Base-by-base conservation (phyloP, 2,888 invertebrate species). In the Himalopsyche japonica region DNA sequence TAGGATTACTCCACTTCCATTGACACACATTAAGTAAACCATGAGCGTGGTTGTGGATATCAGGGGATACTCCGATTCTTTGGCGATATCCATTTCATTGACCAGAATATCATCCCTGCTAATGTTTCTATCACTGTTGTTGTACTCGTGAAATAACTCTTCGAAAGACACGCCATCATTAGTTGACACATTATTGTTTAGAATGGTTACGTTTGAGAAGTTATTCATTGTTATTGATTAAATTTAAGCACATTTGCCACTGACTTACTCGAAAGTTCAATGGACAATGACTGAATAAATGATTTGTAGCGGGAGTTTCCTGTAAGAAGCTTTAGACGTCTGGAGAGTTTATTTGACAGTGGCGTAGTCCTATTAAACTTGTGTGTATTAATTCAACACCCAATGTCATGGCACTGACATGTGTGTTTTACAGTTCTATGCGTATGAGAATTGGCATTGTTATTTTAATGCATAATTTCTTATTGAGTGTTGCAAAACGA, bases 1-100 rank as follows among this genome's bases (percentile, higher is more conserved):
- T 86, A 91, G 89, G 79, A 92, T 89, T 83, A 91, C 90, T 82
- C 90, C 91, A 87, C 91, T 90, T 90, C 92, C 92, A 87, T 91
- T 91, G 89, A 90, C 89, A 88, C 90, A 90, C 87, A 91, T 90
- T 86, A 91, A 87, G 88, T 88, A 89, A 80, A 88, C 89, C 85
- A 90, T 90, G 87, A 91, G 89, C 87, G 89, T 89, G 86, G 91
- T 89, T 88, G 91, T 90, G 88, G 92, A 90, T 88, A 91, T 70
- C 27, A 70, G 30, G 15, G 70, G 70, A 27, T 27, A 70, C 30
- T 70, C 70, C 15, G 24, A 15, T 70, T 70, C 70, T 70, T 15
- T 70, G 12, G 30, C 30, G 70, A 70, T 70, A 27, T 70, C 70
- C 70, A 70, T 70, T 70, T 70, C 70, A 34, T 77, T 34, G 7